These are phyloP conservation scores for Gibbula magus DNA, from an alignment of 2,888 invertebrate genomes.

Conservation along the genomic window DNA sequence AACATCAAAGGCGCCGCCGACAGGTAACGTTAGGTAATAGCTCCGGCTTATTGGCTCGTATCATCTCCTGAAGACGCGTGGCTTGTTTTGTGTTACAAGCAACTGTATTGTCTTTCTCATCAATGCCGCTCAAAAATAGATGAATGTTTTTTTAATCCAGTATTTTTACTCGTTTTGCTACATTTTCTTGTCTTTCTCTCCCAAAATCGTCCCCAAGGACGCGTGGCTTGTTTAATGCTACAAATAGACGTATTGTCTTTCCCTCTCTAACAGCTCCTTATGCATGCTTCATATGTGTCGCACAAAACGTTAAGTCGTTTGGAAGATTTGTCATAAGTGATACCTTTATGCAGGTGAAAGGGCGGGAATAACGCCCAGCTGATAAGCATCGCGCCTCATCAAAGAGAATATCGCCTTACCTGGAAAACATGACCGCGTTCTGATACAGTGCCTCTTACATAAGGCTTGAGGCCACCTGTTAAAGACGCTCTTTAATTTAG, in stretches of 20 bases:
- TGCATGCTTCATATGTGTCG: neutral
- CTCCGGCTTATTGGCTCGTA: neutral
- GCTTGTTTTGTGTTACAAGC: neutral
- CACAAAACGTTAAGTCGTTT: neutral
- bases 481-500: too few relatives aligned
- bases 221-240: neutral
- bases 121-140: too few relatives aligned
- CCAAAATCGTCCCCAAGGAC: neutral
- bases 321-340: neutral
- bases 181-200: too few relatives aligned
- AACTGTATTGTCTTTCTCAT: neutral
- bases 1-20: constrained; percentile 1
- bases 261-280: neutral
- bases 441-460: too few relatives aligned
- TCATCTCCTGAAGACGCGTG: neutral
- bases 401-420: too few relatives aligned
- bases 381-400: neutral
- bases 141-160: too few relatives aligned
- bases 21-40: constrained; percentile 4
- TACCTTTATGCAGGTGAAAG: neutral
- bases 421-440: too few relatives aligned
- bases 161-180: too few relatives aligned
- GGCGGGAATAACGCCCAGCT: neutral
- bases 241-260: neutral
- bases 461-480: too few relatives aligned